Conservation (phyloP, 2,113 vertebrate species). For the Clarias batrachus region DNA sequence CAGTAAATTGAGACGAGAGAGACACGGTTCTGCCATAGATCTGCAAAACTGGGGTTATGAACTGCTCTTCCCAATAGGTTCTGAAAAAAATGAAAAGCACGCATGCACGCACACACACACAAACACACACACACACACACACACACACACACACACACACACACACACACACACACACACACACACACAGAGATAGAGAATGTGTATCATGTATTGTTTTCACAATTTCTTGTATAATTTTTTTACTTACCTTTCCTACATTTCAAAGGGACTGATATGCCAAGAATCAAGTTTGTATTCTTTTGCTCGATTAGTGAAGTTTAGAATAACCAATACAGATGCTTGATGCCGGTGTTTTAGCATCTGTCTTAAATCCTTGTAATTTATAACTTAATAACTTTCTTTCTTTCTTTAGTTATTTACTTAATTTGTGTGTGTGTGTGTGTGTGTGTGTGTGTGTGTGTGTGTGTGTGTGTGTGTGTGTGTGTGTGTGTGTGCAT, state of each 20-base stretch:
- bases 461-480: no score
- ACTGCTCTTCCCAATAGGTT: not conserved
- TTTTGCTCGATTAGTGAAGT: no score
- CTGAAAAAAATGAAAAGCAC: not conserved
- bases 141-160: conserved; percentile 12
- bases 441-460: no score
- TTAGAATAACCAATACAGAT: not conserved
- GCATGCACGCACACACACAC: not conserved
- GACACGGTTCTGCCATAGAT: not conserved
- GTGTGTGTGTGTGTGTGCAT: not conserved
- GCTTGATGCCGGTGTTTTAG: not conserved
- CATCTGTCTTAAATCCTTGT: not conserved
- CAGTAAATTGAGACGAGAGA: not conserved
- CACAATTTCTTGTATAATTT: not conserved
- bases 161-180: not conserved
- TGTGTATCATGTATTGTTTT: not conserved
- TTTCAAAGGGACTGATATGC: not conserved
- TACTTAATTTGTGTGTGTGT: no score
- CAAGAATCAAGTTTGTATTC: no score
- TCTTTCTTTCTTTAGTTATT: no score
- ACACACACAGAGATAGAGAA: not conserved
- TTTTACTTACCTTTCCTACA: not conserved
- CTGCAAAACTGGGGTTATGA: conserved; percentile 26
- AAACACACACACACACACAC: not conserved
- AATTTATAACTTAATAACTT: not conserved